Base-by-base conservation (phyloP, 2,888 invertebrate genomes). In the Ormyrus rosae region DNA sequence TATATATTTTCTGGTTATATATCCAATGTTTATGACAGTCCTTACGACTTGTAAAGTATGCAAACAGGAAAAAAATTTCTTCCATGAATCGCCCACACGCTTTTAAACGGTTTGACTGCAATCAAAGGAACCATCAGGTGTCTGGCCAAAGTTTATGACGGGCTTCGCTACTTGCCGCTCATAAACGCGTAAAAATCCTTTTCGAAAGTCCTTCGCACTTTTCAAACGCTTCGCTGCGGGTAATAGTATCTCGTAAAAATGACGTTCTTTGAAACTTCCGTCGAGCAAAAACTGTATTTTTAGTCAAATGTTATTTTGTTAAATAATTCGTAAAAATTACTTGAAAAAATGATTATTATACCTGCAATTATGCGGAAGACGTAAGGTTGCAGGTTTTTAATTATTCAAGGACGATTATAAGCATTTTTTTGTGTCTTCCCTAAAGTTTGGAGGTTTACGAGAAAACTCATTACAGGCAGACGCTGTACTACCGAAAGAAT, bases 81-180 rank as follows among this genome's bases (percentile, higher is more conserved):
- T 70, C 48, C 56, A 51, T 34, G 45, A 77, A 64, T 51, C 63
- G 11, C 56, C 48, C 61, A 10, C 75, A 7, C 48, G 8, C 69
- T 79, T 78, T 73, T 79, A 34, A 69, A 51, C 45, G 73, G 50
- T 79, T 63, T 79, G 69, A 64, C 68, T 68, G 60, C 73, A 73
- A 79, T 73, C 78, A 69, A 56, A 73, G n/a, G 64, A 68, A 64
- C 56, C 73, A 69, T 63, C 61, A 48, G 56, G 13, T 46, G 68
- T 19, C 48, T 51, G 48, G 5, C 50, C 50, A n/a, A 34, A 79
- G 50, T 79, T 79, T 79, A 77, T 77, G 69, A 64, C 61, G 69
- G 50, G 69, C 63, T 56, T 60, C 9, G 69, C 64, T 77, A 70
- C 76, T 70, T 77, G 63, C 48, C 9, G 74, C 13, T 34, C 74